phyloP scores from a whole-genome alignment of 2,797 vertebrate species.

The Smutsia temminckii region DNA sequence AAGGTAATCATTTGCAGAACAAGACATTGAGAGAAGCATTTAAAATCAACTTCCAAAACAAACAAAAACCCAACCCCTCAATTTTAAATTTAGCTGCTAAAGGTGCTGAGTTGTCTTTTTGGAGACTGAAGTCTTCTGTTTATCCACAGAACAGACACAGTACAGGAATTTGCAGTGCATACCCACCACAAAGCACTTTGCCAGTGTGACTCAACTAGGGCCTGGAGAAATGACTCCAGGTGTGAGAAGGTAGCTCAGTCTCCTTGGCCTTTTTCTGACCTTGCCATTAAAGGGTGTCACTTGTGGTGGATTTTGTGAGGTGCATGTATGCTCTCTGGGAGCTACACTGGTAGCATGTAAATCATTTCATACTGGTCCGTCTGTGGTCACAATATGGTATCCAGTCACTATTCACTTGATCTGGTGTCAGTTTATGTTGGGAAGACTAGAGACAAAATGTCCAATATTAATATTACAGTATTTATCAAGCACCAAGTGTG shows the following conservation, averaged over 20 bases:
- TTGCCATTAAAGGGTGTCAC: conserved; percentile 57
- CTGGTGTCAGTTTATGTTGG: conserved; percentile 50
- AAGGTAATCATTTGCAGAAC: conserved; percentile 86
- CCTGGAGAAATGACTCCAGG: conserved; percentile 70
- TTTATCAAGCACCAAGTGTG: conserved; percentile 1
- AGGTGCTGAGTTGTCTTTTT: conserved; percentile 62
- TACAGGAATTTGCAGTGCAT: conserved; percentile 65
- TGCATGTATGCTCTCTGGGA: conserved; percentile 33
- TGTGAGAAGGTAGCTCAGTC: conserved; percentile 66
- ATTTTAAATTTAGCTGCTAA: conserved; percentile 61
- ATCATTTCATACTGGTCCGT: conserved; percentile 23
- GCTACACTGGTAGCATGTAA: conserved; percentile 13
- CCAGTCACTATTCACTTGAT: conserved; percentile 25
- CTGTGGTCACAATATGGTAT: background rate
- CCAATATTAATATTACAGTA: background rate
- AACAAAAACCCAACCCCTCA: conserved; percentile 58
- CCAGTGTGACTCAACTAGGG: conserved; percentile 54
- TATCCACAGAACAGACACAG: conserved; percentile 68
- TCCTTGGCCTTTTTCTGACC: conserved; percentile 66
- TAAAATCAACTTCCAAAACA: conserved; percentile 72
- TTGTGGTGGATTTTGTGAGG: conserved; percentile 67
- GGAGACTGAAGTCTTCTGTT: conserved; percentile 75
- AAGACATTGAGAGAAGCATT: conserved; percentile 79
- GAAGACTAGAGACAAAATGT: background rate
- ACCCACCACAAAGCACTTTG: conserved; percentile 53